Evolutionary conservation across 2,113 vertebrate species (phyloP), one percentile per base, ranked within the genome.

Genomic region (Trichomycterus rosablanca): DNA sequence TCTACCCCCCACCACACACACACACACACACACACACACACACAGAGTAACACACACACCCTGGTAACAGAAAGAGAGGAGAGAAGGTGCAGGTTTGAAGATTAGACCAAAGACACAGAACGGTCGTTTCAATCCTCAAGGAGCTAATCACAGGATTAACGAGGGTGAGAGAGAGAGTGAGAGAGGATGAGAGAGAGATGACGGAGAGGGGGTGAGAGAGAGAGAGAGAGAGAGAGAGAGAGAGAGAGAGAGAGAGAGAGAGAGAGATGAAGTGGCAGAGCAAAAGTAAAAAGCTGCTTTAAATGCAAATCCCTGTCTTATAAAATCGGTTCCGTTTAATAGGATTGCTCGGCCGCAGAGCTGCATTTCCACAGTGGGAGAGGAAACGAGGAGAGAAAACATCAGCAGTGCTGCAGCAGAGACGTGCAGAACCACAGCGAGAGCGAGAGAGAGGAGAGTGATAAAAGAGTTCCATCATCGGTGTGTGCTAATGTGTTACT

Each of bases 281-380:
- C 34, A 45, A 77, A 63, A 73, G 67, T 75, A 68, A 76, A 67
- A 35, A 67, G 76, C 74, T 81, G 81, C 76, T 89, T 89, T 84
- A 89, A 87, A 89, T 89, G 86, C 87, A 88, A 89, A 89, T 89
- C 87, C 84, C 77, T 77, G 81, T 86, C 84, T 85, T 87, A 87
- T 86, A 87, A 86, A 84, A 85, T 83, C 80, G 75, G 87, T 87
- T 89, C 87, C 85, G 73, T 89, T 87, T 89, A 89, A 89, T 85
- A 79, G 84, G 87, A 87, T 89, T 89, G 85, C 82, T 82, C 83
- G 80, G 82, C 79, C 81, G 76, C 53, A 77, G 75, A 87, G 84
- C 83, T 78, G 83, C 81, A 80, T 80, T 84, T 85, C 78, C 78
- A 79, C 81, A 74, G 84, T 77, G 67, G 82, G 52, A 66, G 52